These are phyloP conservation scores for Ascidia mentula DNA, from an alignment of 23 tunicate species.

Conservation along the genomic window DNA sequence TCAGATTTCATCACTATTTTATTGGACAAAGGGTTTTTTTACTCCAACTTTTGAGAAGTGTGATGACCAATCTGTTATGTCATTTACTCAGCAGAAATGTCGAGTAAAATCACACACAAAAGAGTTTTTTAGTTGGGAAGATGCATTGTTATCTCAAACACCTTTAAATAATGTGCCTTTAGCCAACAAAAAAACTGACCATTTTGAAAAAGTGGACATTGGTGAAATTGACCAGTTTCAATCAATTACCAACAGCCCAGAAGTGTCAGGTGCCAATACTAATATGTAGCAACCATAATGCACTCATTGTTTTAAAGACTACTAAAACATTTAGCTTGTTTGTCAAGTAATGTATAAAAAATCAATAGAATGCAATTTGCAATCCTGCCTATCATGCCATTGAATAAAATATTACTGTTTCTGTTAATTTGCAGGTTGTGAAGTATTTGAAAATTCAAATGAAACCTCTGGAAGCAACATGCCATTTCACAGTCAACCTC, in stretches of 20 bases:
- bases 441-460: background rate
- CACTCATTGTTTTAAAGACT: too few species aligned
- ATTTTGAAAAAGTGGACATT: background rate
- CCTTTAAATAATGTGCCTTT: background rate
- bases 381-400: too few species aligned
- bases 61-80: background rate
- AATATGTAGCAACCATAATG: too few species aligned
- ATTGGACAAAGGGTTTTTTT: slow-evolving; percentile 7
- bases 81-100: background rate
- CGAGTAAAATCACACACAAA: background rate
- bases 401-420: too few species aligned
- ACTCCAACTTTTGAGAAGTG: background rate
- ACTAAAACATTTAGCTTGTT: too few species aligned
- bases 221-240: background rate
- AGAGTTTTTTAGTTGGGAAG: slow-evolving; percentile 6
- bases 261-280: background rate
- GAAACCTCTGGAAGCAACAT: background rate
- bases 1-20: slow-evolving; percentile 13
- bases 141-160: background rate
- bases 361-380: too few species aligned
- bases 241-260: background rate
- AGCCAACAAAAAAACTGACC: background rate
- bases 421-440: too few species aligned
- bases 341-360: too few species aligned
- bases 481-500: background rate